Base-by-base conservation (phyloP, 2,797 vertebrate species). In the Gymnodraco acuticeps region DNA sequence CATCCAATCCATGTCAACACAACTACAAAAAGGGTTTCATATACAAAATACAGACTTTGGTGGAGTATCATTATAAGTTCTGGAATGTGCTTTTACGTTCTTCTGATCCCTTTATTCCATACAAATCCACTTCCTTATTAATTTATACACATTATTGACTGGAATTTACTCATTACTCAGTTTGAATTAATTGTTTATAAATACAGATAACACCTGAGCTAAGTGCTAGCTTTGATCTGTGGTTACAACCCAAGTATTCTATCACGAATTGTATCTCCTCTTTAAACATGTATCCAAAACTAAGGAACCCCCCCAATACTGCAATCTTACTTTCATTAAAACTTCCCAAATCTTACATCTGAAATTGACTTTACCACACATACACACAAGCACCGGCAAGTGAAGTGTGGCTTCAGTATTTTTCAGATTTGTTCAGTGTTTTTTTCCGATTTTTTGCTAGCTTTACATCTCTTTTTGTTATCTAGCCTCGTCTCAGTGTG, bases 211-310 rank as follows among this genome's bases (percentile, higher is more conserved):
- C 75, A 70, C 73, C 60, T n/a, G 42, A 58, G 55, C 74, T 71
- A 50, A 52, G 65, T 12, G 64, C 68, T 12, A 1, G 59, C 62
- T 38, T 64, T 75, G 64, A 7, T 54, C 74, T 50, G 47, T 10
- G 67, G 66, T 71, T 82, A 70, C 86, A 78, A 64, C 74, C 73
- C 19, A 47, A 66, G 53, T 53, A 65, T 77, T 73, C 48, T 53
- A 77, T 88, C 82, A 77, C 20, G 5, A 70, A 56, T 80, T 75
- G 78, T 16, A 86, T 87, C 78, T 88, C 67, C 77, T 56, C 54
- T 73, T 69, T 42, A 33, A 54, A 63, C 10, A 53, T 16, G 15
- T 46, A 27, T 12, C 70, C 56, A 52, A 60, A 83, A 66, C 80
- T 65, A 61, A 5, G 3, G 51, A 77, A 70, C 62, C 38, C 23